Evolutionary conservation across 2,888 invertebrate species (phyloP).

Genomic region (Aleiodes testaceus): DNA sequence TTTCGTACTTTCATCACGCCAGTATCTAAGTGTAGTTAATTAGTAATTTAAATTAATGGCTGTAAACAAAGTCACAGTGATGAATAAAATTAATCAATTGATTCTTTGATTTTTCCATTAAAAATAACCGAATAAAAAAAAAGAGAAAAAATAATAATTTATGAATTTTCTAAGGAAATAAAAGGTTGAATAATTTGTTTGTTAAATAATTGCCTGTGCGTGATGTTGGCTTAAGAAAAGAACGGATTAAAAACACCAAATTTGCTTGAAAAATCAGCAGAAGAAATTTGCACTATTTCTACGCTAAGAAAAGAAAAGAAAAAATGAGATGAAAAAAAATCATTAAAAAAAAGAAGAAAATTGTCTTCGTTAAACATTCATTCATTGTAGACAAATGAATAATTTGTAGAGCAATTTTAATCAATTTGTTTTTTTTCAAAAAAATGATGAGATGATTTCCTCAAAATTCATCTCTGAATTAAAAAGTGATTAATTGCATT

Average conservation of each 20-base stretch:
- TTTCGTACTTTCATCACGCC: slow-evolving; percentile 54
- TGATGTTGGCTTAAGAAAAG: slow-evolving; percentile 47
- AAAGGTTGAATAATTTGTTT: slow-evolving; percentile 8
- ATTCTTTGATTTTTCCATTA: slow-evolving; percentile 2
- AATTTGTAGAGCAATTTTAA: neutral
- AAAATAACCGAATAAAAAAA: neutral
- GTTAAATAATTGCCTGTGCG: slow-evolving; percentile 40
- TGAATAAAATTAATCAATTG: neutral
- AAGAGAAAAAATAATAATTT: neutral
- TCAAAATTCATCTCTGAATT: no score
- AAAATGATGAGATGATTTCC: no score
- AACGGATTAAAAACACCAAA: slow-evolving; percentile 46
- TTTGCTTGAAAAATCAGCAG: slow-evolving; percentile 58
- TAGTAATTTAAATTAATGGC: slow-evolving; percentile 14
- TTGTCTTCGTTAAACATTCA: neutral
- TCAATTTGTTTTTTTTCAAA: neutral
- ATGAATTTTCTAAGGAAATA: neutral
- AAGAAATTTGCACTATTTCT: slow-evolving; percentile 54
- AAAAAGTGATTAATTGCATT: slow-evolving; percentile 1
- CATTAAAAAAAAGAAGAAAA: neutral
- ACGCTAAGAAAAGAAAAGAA: neutral
- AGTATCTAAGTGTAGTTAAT: slow-evolving; percentile 48
- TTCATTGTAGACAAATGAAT: no score
- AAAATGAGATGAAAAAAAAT: neutral
- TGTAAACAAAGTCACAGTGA: slow-evolving; percentile 12